These are phyloP conservation scores for Labeo rohita DNA, from an alignment of 2,113 vertebrate genomes.

Conservation along the genomic window DNA sequence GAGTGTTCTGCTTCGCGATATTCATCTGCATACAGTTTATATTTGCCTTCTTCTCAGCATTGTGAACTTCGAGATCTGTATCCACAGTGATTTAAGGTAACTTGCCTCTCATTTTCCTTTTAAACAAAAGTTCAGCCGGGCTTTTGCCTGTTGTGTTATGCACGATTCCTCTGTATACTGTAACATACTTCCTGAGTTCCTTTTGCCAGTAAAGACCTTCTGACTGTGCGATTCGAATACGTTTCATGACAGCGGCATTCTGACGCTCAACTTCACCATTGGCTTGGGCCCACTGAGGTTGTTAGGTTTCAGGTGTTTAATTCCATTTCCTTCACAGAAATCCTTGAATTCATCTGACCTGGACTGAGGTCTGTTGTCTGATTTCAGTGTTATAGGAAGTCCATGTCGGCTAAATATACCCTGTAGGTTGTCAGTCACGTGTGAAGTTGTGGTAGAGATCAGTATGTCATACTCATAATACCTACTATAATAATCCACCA, in stretches of 20 bases:
- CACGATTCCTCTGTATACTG: slow-evolving; percentile 25
- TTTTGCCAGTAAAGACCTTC: slow-evolving; percentile 45
- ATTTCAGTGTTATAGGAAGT: slow-evolving; percentile 33
- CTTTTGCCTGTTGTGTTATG: slow-evolving; percentile 46
- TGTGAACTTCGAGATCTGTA: not conserved
- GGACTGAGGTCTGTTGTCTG: slow-evolving; percentile 44
- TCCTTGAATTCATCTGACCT: slow-evolving; percentile 14
- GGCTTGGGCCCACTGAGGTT: slow-evolving; percentile 48
- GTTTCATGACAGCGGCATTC: slow-evolving; percentile 46
- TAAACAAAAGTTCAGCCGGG: slow-evolving; percentile 37
- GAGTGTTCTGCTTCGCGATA: slow-evolving; percentile 16
- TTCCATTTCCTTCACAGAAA: slow-evolving; percentile 31
- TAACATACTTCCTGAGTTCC: slow-evolving; percentile 43
- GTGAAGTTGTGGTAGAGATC: slow-evolving; percentile 35
- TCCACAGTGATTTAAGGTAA: slow-evolving; percentile 23
- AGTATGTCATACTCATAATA: slow-evolving; percentile 51
- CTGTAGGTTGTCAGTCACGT: slow-evolving; percentile 43
- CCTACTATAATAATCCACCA: slow-evolving; percentile 49
- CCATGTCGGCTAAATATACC: slow-evolving; percentile 44
- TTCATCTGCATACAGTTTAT: slow-evolving; percentile 40
- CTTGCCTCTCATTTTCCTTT: slow-evolving; percentile 36
- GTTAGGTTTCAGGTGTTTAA: slow-evolving; percentile 44
- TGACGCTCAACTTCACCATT: slow-evolving; percentile 51
- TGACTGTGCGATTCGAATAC: slow-evolving; percentile 19
- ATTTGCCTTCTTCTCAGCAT: slow-evolving; percentile 31